Conservation (phyloP, 2,113 vertebrate genomes). For the Chrysemys picta region DNA sequence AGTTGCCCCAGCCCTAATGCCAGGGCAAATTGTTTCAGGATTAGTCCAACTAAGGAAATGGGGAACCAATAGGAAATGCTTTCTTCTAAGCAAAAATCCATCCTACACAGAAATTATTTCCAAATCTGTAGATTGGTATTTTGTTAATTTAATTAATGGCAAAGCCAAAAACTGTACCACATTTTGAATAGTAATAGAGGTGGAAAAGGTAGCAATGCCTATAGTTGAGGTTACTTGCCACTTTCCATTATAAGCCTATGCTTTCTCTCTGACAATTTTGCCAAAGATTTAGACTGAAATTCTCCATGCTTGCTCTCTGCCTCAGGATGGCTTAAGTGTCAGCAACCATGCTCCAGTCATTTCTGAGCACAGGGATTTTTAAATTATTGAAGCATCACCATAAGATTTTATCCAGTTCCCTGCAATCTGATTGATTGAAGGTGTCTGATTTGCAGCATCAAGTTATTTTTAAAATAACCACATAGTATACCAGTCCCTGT, state of each 20-base stretch:
- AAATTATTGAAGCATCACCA: slow-evolving; percentile 21
- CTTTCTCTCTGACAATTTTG: neutral
- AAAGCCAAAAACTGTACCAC: neutral
- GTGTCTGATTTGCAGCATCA: slow-evolving; percentile 38
- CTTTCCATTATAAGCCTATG: neutral
- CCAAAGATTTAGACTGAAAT: neutral
- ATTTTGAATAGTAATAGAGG: neutral
- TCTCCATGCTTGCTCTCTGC: neutral
- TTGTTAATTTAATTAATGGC: neutral
- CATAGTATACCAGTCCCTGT: slow-evolving; percentile 40
- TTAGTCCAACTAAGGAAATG: neutral
- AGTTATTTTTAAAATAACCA: slow-evolving; percentile 58
- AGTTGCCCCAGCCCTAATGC: neutral
- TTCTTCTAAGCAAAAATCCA: accelerated
- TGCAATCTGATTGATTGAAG: slow-evolving; percentile 50
- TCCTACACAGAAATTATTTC: neutral
- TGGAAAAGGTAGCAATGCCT: neutral
- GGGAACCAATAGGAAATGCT: neutral
- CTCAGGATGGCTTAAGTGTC: neutral
- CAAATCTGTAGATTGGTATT: neutral
- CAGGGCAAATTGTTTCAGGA: neutral
- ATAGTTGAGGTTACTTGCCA: neutral
- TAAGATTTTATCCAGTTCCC: slow-evolving; percentile 16
- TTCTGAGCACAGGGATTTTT: slow-evolving; percentile 6
- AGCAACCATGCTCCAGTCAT: slow-evolving; percentile 1